Conservation (phyloP, 2,113 vertebrate species). For the Mellivora capensis region DNA sequence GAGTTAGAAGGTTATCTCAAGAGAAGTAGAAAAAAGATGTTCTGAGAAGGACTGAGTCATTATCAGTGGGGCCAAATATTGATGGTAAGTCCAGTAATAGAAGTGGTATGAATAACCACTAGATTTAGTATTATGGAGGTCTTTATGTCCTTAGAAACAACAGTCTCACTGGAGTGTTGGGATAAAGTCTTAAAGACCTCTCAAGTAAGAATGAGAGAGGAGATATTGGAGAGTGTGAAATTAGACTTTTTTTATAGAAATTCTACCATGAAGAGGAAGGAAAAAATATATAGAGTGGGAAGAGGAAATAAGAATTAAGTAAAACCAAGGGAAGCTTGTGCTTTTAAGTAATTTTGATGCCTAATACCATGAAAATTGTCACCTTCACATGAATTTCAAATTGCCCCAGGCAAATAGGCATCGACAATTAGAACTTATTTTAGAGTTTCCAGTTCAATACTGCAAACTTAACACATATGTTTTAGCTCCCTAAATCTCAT, state of each 20-base stretch:
- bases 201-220: not conserved
- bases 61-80: not conserved
- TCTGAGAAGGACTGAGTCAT: not conserved
- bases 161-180: not conserved
- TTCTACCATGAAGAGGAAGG: not conserved
- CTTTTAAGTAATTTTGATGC: not conserved
- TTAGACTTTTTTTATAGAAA: not conserved
- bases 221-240: not conserved
- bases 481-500: not conserved
- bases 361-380: not conserved
- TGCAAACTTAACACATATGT: not conserved
- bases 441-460: not conserved
- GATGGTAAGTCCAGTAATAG: not conserved
- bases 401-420: not conserved
- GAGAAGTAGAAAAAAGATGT: not conserved
- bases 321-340: not conserved
- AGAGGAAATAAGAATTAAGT: not conserved
- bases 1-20: not conserved
- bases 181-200: not conserved
- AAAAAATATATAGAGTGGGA: not conserved
- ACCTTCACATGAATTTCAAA: not conserved
- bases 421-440: not conserved
- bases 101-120: not conserved
- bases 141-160: not conserved
- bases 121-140: not conserved